These are phyloP conservation scores for Plotosus lineatus DNA, from an alignment of 2,113 vertebrate species.

Conservation along the genomic window DNA sequence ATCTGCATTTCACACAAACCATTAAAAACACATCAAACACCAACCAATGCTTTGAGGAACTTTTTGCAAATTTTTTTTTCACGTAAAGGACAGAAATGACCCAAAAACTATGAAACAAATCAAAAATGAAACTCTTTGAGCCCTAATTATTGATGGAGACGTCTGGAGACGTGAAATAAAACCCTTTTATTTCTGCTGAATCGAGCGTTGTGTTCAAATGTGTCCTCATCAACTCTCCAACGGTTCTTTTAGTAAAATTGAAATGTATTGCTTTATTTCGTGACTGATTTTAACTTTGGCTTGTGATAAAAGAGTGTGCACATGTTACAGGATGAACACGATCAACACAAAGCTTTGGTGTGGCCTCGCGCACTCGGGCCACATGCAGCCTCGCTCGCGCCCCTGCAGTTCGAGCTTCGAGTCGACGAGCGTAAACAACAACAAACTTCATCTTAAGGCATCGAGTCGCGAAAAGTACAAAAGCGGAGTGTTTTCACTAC, in stretches of 20 bases:
- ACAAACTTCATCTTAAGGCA: constrained; percentile 25
- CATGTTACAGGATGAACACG: background rate
- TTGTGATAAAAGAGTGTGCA: background rate
- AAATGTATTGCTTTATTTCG: constrained; percentile 25
- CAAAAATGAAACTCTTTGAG: background rate
- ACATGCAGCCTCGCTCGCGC: too few species aligned
- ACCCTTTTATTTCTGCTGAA: background rate
- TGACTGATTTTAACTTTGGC: constrained; percentile 33
- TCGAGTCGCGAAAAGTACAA: constrained; percentile 26
- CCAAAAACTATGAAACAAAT: background rate
- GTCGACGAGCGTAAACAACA: background rate
- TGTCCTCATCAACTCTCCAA: constrained; percentile 8
- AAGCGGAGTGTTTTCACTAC: constrained; percentile 7
- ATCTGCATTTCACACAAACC: too few species aligned
- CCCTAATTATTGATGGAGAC: too few species aligned
- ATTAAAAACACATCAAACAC: background rate
- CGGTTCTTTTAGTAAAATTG: background rate
- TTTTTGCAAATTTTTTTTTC: background rate
- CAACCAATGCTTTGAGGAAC: background rate
- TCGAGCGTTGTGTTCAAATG: background rate
- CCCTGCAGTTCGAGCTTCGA: background rate
- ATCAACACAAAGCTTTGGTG: background rate
- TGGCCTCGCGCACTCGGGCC: too few species aligned
- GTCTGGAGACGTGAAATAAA: background rate
- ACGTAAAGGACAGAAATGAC: background rate